Conservation (phyloP, 1,140 invertebrate species). For the Nasonia vitripennis region DNA sequence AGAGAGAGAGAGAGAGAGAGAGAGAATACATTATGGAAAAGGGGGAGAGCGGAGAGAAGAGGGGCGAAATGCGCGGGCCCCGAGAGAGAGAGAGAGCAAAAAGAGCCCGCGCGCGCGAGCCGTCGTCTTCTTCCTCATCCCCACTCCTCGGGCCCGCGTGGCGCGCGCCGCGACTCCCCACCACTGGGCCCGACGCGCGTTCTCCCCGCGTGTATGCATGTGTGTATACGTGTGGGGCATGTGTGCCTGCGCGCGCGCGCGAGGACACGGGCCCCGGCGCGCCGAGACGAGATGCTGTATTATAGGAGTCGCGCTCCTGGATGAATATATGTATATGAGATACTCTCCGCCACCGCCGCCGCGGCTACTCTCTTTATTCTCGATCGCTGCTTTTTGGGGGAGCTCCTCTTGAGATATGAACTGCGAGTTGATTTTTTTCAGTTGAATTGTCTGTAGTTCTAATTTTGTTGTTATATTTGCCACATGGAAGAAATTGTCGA, state of each 20-base stretch:
- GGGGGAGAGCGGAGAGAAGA: conserved; percentile 20
- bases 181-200: conserved; percentile 20
- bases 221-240: background rate
- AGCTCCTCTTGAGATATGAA: too few relatives aligned
- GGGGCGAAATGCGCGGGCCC: background rate
- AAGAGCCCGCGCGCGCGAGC: conserved; percentile 22
- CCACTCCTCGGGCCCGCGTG: conserved; percentile 36
- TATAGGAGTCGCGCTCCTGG: background rate
- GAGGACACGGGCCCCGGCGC: background rate
- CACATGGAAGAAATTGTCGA: too few relatives aligned
- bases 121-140: conserved; percentile 32
- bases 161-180: conserved; percentile 50
- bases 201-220: background rate
- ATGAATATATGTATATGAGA: conserved; percentile 38
- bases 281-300: background rate
- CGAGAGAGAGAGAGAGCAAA: conserved; percentile 11
- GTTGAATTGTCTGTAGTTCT: too few relatives aligned
- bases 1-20: background rate
- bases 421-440: background rate
- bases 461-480: background rate
- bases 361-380: conserved; percentile 38
- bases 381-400: background rate
- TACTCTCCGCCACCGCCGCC: background rate
- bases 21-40: conserved; percentile 55
- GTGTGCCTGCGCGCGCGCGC: background rate